phyloP scores from a whole-genome alignment of 2,888 invertebrate species.

The Ophion obscuratus region DNA sequence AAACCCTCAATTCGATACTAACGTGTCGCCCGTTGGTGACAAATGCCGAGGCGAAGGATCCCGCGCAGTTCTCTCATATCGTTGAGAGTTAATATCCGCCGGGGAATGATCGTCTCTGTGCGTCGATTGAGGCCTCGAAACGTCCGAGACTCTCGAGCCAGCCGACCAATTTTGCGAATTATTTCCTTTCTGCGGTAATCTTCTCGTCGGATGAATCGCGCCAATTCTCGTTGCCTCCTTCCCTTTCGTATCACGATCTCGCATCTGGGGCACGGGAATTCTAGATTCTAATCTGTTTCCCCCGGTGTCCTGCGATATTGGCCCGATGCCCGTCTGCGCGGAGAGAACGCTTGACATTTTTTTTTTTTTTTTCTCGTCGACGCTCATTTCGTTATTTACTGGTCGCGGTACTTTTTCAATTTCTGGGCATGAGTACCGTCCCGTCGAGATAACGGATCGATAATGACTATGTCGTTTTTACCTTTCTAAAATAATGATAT shows the following conservation, averaged over 20 bases:
- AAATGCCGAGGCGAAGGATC: slow-evolving; percentile 47
- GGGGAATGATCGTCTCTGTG: slow-evolving; percentile 44
- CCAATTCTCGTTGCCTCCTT: slow-evolving; percentile 52
- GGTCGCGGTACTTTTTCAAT: no score
- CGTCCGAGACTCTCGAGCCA: slow-evolving; percentile 53
- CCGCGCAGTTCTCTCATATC: slow-evolving; percentile 22
- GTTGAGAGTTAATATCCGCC: slow-evolving; percentile 36
- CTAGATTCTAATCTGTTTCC: slow-evolving; percentile 69
- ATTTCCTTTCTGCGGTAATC: slow-evolving; percentile 51
- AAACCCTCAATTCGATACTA: slow-evolving; percentile 43
- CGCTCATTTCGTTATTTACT: not conserved
- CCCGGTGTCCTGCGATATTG: slow-evolving; percentile 59
- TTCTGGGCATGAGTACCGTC: no score
- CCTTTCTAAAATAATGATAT: not conserved
- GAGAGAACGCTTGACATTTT: not conserved
- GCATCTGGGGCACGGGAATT: slow-evolving; percentile 69
- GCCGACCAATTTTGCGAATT: slow-evolving; percentile 64
- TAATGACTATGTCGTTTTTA: no score
- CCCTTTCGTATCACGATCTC: slow-evolving; percentile 60
- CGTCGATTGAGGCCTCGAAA: slow-evolving; percentile 56
- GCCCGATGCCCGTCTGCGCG: slow-evolving; percentile 52
- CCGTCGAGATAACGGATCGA: no score
- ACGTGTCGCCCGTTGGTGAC: slow-evolving; percentile 66
- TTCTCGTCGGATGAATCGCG: slow-evolving; percentile 49
- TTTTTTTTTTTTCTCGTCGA: not conserved